Evolutionary conservation across 2,888 invertebrate species (phyloP).

Genomic region (Leptinotarsa rubiginosa): DNA sequence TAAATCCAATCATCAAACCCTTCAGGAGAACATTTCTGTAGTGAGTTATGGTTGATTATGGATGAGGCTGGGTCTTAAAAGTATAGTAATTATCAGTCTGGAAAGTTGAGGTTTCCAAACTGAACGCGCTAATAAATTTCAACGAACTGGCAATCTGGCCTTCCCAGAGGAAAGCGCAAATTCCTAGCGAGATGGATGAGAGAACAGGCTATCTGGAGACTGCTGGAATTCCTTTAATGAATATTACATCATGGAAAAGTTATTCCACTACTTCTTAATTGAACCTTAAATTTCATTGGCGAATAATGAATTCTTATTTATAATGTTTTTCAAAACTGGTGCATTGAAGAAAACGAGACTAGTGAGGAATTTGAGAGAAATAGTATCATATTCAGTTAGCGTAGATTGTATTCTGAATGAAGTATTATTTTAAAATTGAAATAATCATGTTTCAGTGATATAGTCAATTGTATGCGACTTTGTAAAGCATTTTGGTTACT

Average conservation of each 20-base stretch:
- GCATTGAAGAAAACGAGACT: too few species aligned
- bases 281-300: neutral
- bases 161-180: constrained; percentile 6
- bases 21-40: neutral
- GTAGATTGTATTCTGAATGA: too few species aligned
- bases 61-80: neutral
- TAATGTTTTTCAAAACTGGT: neutral
- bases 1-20: too few species aligned
- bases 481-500: too few species aligned
- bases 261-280: neutral
- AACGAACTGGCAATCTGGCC: neutral
- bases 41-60: neutral
- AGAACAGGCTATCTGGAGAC: neutral
- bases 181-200: neutral
- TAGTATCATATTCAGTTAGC: too few species aligned
- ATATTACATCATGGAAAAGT: neutral
- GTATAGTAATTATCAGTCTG: constrained; percentile 2
- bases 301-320: neutral
- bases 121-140: constrained; percentile 14
- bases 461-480: too few species aligned
- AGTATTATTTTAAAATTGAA: too few species aligned
- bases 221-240: constrained; percentile 12
- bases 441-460: too few species aligned
- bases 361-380: too few species aligned
- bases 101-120: constrained; percentile 4